Conservation (phyloP, 1,140 invertebrate species). For the Brachionus rubens region DNA sequence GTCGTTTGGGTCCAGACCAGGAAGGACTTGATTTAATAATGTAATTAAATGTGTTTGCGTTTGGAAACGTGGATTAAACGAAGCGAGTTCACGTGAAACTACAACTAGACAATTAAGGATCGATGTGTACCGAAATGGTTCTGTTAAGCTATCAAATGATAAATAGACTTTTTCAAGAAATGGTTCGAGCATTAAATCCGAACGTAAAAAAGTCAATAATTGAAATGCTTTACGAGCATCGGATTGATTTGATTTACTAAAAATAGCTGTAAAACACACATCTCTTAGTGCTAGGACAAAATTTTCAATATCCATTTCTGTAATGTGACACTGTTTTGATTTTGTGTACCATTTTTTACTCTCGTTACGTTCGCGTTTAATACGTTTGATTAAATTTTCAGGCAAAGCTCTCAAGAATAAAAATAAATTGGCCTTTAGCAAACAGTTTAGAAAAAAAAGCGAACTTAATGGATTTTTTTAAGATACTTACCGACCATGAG, state of each 20-base stretch:
- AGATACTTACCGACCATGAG: conserved; percentile 67
- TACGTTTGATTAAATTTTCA: conserved; percentile 64
- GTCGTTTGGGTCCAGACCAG: conserved; percentile 87
- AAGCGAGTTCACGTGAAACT: conserved; percentile 67
- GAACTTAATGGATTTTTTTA: not conserved
- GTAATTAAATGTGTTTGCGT: conserved; percentile 77
- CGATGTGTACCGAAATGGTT: conserved; percentile 77
- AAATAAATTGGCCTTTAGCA: conserved; percentile 53
- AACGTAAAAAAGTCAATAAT: conserved; percentile 73
- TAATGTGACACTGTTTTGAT: conserved; percentile 67
- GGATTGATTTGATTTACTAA: conserved; percentile 68
- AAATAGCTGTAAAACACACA: conserved; percentile 71
- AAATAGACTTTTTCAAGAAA: conserved; percentile 70
- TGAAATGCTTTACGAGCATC: conserved; percentile 71
- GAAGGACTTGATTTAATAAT: conserved; percentile 72
- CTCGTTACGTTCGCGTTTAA: conserved; percentile 56
- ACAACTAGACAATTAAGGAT: conserved; percentile 73
- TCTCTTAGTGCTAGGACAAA: conserved; percentile 75
- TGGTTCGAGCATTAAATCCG: conserved; percentile 76
- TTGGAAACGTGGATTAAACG: conserved; percentile 63
- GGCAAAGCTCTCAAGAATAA: conserved; percentile 54
- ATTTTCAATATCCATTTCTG: conserved; percentile 74
- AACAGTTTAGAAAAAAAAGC: not conserved
- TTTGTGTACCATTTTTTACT: conserved; percentile 45
- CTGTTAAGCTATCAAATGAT: conserved; percentile 77